phyloP scores from a whole-genome alignment of 1,140 invertebrate species.

The Lepidotrigona ventralis region DNA sequence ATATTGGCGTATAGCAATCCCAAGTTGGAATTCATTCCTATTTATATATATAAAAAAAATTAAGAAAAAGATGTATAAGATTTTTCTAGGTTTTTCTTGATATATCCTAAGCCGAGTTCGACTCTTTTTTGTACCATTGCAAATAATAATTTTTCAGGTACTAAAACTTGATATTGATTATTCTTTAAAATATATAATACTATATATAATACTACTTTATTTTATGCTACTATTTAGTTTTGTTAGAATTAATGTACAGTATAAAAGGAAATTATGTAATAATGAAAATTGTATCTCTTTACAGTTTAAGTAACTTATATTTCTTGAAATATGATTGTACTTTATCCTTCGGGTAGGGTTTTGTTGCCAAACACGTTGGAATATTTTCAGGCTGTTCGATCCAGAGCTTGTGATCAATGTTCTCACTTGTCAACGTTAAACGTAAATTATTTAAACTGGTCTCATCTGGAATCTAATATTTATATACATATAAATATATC shows the following conservation, averaged over 20 bases:
- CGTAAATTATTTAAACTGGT: conserved; percentile 85
- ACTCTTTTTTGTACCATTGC: neutral
- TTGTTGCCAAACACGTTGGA: conserved; percentile 95
- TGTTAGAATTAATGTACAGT: neutral
- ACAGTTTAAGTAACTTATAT: conserved; percentile 89
- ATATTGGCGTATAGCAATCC: conserved; percentile 6
- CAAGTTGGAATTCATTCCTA: neutral
- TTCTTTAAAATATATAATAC: neutral
- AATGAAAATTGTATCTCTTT: neutral
- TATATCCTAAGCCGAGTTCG: neutral
- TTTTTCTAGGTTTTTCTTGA: neutral
- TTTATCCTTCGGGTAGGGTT: conserved; percentile 93
- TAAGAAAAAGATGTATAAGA: neutral
- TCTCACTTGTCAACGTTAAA: conserved; percentile 85
- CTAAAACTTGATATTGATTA: neutral
- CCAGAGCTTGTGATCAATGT: conserved; percentile 96
- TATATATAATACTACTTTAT: neutral
- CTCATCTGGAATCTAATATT: conserved; percentile 87
- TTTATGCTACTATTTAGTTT: conserved; percentile 8
- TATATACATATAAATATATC: conserved; percentile 27
- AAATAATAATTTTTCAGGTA: neutral
- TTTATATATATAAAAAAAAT: conserved; percentile 1
- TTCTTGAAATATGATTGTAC: conserved; percentile 93
- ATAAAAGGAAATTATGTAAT: neutral
- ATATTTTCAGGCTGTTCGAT: conserved; percentile 98